Conservation (phyloP, 1,140 invertebrate species). For the Micrasema minimum region DNA sequence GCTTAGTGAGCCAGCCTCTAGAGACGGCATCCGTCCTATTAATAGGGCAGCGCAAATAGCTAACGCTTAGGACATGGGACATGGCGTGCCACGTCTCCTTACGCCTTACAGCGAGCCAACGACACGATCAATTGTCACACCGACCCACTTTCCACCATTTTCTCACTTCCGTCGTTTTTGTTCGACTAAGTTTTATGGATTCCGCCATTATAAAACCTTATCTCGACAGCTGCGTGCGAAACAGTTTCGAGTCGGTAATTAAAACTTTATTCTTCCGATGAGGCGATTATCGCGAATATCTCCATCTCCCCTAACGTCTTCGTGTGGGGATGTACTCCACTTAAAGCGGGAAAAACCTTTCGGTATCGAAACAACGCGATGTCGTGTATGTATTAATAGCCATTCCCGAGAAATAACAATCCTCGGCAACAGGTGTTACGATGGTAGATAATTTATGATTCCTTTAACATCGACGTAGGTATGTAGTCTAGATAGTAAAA, state of each 20-base stretch:
- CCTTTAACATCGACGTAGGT: too few species aligned
- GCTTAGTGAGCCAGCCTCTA: constrained; percentile 24
- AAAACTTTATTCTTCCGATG: too few species aligned
- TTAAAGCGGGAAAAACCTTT: neutral
- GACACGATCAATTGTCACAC: constrained; percentile 6
- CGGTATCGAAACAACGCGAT: too few species aligned
- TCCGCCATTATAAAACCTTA: neutral
- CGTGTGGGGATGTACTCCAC: neutral
- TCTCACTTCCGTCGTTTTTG: neutral
- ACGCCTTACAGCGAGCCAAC: neutral
- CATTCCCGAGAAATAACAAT: too few species aligned
- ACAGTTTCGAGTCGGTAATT: neutral
- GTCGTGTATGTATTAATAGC: too few species aligned
- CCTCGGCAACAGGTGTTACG: too few species aligned
- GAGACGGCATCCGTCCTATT: constrained; percentile 3
- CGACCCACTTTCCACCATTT: constrained; percentile 14
- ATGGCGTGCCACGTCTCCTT: constrained; percentile 2
- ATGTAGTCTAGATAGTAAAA: too few species aligned
- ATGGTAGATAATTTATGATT: too few species aligned
- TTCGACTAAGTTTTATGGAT: constrained; percentile 1
- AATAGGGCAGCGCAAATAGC: constrained; percentile 27
- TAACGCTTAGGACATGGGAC: neutral
- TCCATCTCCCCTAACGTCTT: neutral
- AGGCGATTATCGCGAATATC: neutral
- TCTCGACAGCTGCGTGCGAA: constrained; percentile 8